Conservation (phyloP, 1,140 invertebrate genomes). For the Melitaea cinxia region DNA sequence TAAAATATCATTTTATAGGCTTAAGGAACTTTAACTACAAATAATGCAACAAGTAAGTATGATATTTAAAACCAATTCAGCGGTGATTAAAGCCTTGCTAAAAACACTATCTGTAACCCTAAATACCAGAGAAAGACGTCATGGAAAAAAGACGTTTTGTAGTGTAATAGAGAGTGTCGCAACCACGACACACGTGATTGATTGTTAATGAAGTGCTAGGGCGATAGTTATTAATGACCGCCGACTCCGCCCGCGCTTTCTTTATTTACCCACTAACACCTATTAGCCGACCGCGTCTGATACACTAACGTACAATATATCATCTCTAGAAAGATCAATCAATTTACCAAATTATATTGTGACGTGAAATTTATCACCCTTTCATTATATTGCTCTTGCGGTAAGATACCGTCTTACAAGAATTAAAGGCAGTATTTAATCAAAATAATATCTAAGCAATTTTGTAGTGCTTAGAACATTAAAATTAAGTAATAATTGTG, state of each 20-base stretch:
- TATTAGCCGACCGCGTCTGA: conserved; percentile 67
- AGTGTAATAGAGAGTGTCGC: conserved; percentile 36
- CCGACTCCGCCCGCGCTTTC: conserved; percentile 61
- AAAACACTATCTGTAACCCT: not conserved
- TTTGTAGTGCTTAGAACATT: too few species aligned
- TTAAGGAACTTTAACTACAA: too few species aligned
- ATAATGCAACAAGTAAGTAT: too few species aligned
- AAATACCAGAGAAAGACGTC: conserved; percentile 6
- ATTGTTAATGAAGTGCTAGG: conserved; percentile 76
- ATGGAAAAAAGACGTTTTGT: conserved; percentile 17
- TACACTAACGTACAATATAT: conserved; percentile 65
- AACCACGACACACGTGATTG: conserved; percentile 65
- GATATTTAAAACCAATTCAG: too few species aligned
- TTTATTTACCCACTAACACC: conserved; percentile 75
- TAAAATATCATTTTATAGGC: too few species aligned
- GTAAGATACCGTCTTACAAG: not conserved
- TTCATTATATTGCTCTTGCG: conserved; percentile 31
- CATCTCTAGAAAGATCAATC: conserved; percentile 71
- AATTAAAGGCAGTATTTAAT: not conserved
- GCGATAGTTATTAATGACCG: conserved; percentile 79
- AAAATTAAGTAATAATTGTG: too few species aligned
- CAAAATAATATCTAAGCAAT: too few species aligned
- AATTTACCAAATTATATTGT: conserved; percentile 69
- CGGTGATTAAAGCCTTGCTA: not conserved
- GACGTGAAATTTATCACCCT: conserved; percentile 56